Evolutionary conservation across 2,797 vertebrate species (phyloP).

Genomic region (Uromys caudimaculatus): DNA sequence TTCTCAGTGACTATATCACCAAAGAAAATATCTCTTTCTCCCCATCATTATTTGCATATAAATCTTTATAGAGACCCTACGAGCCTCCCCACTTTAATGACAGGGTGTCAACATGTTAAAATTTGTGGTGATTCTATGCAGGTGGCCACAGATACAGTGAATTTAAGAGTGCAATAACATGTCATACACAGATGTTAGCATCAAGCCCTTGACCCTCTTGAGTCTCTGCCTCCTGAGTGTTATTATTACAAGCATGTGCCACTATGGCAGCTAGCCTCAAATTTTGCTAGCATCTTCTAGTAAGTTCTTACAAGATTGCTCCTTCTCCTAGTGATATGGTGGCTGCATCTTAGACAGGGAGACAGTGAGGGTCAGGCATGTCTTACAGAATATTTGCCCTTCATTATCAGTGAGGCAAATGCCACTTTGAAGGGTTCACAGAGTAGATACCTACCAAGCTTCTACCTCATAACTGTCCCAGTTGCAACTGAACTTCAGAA

Average conservation of each 20-base stretch:
- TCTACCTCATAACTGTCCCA: not conserved
- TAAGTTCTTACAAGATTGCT: not conserved
- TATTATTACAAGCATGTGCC: not conserved
- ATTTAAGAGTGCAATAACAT: not conserved
- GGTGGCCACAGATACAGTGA: not conserved
- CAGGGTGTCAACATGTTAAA: not conserved
- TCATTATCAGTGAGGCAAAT: not conserved
- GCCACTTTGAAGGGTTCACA: not conserved
- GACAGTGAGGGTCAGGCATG: not conserved
- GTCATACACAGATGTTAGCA: not conserved
- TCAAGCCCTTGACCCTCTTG: not conserved
- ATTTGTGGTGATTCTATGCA: not conserved
- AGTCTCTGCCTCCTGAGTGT: not conserved
- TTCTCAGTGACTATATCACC: not conserved
- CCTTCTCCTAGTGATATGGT: not conserved
- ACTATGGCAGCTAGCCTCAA: not conserved
- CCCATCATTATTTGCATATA: not conserved
- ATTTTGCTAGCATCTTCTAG: not conserved
- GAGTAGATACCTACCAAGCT: not conserved
- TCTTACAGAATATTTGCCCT: not conserved
- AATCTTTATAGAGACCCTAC: not conserved
- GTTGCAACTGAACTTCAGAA: not conserved
- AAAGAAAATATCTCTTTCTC: not conserved
- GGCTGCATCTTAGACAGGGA: not conserved
- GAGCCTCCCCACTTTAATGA: not conserved